Percentiles rank a stretch among this genome's conserved stretches.
These are phyloP conservation scores for Pogonocherus hispidulus DNA, from an alignment of 2,888 invertebrate species.

Conservation along the genomic window DNA sequence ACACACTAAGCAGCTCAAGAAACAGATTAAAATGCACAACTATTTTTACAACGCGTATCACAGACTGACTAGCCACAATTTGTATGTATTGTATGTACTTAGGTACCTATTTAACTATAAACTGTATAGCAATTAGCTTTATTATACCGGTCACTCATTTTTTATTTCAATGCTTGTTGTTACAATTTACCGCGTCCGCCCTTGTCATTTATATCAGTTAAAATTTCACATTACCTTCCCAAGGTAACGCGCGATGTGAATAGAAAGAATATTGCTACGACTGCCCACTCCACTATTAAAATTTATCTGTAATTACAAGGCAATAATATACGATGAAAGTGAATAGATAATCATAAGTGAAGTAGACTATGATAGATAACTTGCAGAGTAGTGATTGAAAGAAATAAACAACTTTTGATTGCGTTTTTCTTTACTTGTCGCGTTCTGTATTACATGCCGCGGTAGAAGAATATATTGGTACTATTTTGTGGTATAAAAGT, in stretches of 20 bases:
- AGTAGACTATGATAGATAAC: not conserved
- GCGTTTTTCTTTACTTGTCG: not conserved
- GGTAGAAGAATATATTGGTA: not conserved
- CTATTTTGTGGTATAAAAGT: not conserved
- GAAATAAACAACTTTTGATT: not conserved
- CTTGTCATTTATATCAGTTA: not conserved
- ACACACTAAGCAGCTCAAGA: not conserved
- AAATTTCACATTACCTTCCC: not conserved
- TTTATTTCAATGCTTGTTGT: not conserved
- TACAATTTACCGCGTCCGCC: not conserved
- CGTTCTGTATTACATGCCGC: not conserved
- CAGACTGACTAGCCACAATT: not conserved
- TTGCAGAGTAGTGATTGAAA: not conserved
- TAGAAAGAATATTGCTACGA: not conserved
- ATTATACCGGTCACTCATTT: not conserved
- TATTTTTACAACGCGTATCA: slow-evolving; percentile 2
- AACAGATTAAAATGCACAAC: slow-evolving; percentile 1
- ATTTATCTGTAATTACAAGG: not conserved
- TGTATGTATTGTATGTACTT: slow-evolving; percentile 9
- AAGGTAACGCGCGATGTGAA: not conserved
- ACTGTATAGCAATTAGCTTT: not conserved
- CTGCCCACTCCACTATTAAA: not conserved
- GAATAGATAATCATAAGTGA: not conserved
- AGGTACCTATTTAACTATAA: slow-evolving; percentile 5
- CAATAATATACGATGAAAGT: not conserved